A percentile compares a stretch with the other conserved stretches of the same genome.
phyloP scores from a whole-genome alignment of 2,888 invertebrate genomes.

The Sialis fuliginosa region DNA sequence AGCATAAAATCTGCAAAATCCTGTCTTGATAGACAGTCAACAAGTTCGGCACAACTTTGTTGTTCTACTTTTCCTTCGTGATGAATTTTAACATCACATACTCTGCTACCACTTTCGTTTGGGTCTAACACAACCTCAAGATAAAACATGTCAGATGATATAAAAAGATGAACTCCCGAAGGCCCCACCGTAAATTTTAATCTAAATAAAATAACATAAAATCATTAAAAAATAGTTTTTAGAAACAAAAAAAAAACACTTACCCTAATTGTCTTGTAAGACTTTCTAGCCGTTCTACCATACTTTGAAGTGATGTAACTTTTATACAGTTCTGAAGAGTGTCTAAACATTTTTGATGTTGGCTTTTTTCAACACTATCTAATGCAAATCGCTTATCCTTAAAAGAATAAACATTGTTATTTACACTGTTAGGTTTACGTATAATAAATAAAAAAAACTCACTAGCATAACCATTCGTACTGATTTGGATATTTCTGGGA shows the following conservation, averaged over 20 bases:
- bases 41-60: slow-evolving; percentile 78
- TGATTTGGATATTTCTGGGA: slow-evolving; percentile 74
- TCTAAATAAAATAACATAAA: slow-evolving; percentile 25
- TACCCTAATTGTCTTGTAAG: slow-evolving; percentile 77
- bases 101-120: slow-evolving; percentile 40
- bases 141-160: slow-evolving; percentile 94
- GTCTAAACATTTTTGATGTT: slow-evolving; percentile 79
- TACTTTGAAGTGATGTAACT: slow-evolving; percentile 77
- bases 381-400: slow-evolving; percentile 81
- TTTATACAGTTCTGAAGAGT: slow-evolving; percentile 86
- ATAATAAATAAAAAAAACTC: slow-evolving; percentile 17
- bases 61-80: slow-evolving; percentile 75
- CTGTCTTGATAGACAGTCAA: slow-evolving; percentile 62
- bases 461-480: slow-evolving; percentile 74
- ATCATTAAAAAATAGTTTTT: too few relatives aligned
- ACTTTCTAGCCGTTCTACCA: slow-evolving; percentile 82
- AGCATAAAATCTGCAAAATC: slow-evolving; percentile 85
- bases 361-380: slow-evolving; percentile 68
- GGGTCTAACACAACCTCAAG: slow-evolving; percentile 77
- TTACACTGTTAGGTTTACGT: too few relatives aligned
- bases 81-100: slow-evolving; percentile 81
- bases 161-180: slow-evolving; percentile 66
- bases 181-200: slow-evolving; percentile 76
- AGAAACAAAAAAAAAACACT: too few relatives aligned
- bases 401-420: slow-evolving; percentile 11